Evolutionary conservation across 2,113 vertebrate genomes (phyloP).

Genomic region (Salvator merianae): DNA sequence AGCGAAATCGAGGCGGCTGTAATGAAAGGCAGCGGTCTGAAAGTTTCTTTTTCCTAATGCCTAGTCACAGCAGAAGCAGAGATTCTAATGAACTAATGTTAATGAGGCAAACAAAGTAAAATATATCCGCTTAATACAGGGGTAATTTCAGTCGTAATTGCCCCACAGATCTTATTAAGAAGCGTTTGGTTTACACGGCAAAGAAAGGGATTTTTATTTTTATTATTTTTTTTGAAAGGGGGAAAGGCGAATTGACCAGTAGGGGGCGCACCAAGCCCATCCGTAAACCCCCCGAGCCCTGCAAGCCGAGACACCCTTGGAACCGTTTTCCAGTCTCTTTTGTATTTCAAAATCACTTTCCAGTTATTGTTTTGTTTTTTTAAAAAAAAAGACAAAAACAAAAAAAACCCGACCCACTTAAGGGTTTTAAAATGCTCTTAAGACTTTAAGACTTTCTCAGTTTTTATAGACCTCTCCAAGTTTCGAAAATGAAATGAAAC

Average conservation of each 20-base stretch:
- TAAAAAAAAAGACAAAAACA: too few relatives aligned
- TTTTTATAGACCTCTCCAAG: not conserved
- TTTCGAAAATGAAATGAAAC: not conserved
- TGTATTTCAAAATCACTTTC: slow-evolving; percentile 11
- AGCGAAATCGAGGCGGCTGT: not conserved
- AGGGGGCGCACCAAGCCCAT: slow-evolving; percentile 70
- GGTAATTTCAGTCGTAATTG: not conserved
- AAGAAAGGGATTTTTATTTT: not conserved
- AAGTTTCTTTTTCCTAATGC: not conserved
- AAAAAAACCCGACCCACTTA: not conserved
- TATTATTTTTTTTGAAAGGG: not conserved
- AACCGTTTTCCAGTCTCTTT: slow-evolving; percentile 10
- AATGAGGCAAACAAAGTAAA: too few relatives aligned
- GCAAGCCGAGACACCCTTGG: not conserved
- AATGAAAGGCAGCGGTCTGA: not conserved
- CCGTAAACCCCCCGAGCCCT: slow-evolving; percentile 38
- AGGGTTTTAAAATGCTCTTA: not conserved
- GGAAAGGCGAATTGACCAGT: slow-evolving; percentile 47
- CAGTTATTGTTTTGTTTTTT: not conserved
- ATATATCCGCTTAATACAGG: not conserved
- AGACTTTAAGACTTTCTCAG: not conserved
- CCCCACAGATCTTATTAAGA: not conserved
- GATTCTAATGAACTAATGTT: too few relatives aligned
- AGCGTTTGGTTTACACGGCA: slow-evolving; percentile 52
- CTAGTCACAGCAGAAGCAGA: not conserved